Evolutionary conservation across 2,113 vertebrate species (phyloP).

Genomic region (Cololabis saira): DNA sequence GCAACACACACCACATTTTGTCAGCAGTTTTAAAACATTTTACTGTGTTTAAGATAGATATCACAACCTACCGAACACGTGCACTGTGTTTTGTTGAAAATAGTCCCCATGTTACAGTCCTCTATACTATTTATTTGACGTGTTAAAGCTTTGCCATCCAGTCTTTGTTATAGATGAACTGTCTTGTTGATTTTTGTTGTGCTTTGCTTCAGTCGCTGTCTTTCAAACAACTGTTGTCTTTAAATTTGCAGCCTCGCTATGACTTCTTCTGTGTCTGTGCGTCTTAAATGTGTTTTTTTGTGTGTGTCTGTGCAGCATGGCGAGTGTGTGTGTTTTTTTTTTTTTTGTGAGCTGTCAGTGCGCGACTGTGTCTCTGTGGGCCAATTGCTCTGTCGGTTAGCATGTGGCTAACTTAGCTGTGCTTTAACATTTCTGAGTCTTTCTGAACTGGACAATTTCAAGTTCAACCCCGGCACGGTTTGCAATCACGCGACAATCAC

Average conservation of each 20-base stretch:
- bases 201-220: conserved; percentile 68
- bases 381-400: neutral
- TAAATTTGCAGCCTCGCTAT: conserved; percentile 75
- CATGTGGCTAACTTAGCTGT: too few relatives aligned
- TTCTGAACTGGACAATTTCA: too few relatives aligned
- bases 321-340: conserved; percentile 30
- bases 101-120: conserved; percentile 43
- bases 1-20: too few relatives aligned
- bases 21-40: neutral
- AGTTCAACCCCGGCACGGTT: too few relatives aligned
- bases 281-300: neutral
- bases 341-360: conserved; percentile 6
- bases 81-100: conserved; percentile 21
- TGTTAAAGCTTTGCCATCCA: conserved; percentile 51
- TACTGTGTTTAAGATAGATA: neutral
- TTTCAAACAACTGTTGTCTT: conserved; percentile 77
- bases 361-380: conserved; percentile 27
- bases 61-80: conserved; percentile 37
- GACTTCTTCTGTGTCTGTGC: conserved; percentile 69
- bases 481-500: too few relatives aligned
- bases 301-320: conserved; percentile 47
- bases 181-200: conserved; percentile 61
- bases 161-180: conserved; percentile 56
- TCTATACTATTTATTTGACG: conserved; percentile 46
- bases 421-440: too few relatives aligned